Evolutionary conservation across 2,888 invertebrate genomes (phyloP).

Genomic region (Tenthredo notha): DNA sequence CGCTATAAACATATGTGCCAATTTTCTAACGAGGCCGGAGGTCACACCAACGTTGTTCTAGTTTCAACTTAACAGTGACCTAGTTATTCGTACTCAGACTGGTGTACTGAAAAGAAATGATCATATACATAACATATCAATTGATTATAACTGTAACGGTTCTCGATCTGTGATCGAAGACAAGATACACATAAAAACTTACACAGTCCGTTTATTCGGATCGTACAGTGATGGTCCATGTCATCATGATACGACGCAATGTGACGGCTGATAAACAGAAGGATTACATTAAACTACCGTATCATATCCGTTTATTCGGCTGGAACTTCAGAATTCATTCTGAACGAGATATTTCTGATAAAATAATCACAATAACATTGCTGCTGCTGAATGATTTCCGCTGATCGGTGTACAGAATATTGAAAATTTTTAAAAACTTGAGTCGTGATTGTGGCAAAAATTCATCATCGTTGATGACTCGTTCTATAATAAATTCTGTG

Average conservation of each 20-base stretch:
- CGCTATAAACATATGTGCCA: background rate
- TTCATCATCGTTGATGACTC: background rate
- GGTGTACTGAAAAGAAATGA: background rate
- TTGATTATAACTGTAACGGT: background rate
- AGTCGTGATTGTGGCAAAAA: background rate
- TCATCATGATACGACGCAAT: conserved; percentile 4
- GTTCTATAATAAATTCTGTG: background rate
- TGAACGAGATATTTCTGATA: background rate
- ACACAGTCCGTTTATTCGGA: background rate
- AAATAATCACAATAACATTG: background rate
- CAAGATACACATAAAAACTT: background rate
- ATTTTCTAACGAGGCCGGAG: background rate
- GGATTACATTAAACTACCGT: background rate
- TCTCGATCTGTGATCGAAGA: background rate
- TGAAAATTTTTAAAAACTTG: background rate
- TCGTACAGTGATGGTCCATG: background rate
- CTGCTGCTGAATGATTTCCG: background rate
- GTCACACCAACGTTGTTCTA: background rate
- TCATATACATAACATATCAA: background rate
- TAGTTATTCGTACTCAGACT: background rate
- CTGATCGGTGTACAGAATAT: background rate
- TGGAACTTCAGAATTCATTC: background rate
- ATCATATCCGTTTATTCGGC: background rate
- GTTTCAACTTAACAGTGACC: background rate
- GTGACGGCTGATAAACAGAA: background rate